These are phyloP conservation scores for Periophthalmus modestus DNA, from an alignment of 2,113 vertebrate genomes.

Conservation along the genomic window DNA sequence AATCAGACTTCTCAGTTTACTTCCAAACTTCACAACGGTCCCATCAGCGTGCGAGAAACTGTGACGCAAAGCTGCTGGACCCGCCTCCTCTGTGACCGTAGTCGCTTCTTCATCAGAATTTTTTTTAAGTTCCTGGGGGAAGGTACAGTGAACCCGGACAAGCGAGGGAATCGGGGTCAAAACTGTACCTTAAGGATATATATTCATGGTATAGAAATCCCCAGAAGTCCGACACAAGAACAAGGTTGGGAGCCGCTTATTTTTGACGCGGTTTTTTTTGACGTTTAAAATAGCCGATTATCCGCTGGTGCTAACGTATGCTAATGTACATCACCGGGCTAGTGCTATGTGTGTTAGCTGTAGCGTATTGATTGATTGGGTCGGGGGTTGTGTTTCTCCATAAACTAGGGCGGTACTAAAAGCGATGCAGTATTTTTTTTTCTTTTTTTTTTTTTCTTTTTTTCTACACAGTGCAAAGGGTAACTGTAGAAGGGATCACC, in stretches of 20 bases:
- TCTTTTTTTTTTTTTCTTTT: not conserved
- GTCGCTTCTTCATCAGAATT: constrained; percentile 37
- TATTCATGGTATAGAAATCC: constrained; percentile 12
- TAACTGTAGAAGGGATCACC: not conserved
- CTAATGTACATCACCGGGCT: constrained; percentile 34
- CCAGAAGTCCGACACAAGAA: constrained; percentile 12
- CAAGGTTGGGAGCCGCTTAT: constrained; percentile 31
- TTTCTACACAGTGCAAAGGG: not conserved
- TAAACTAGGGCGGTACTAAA: not conserved
- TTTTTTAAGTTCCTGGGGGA: constrained; percentile 74
- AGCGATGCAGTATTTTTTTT: not conserved
- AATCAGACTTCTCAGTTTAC: constrained; percentile 33
- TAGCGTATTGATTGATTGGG: constrained; percentile 52
- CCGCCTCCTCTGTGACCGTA: constrained; percentile 49
- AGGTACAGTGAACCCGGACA: constrained; percentile 40
- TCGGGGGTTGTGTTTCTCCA: not conserved
- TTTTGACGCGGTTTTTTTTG: constrained; percentile 14
- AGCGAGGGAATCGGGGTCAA: constrained; percentile 38
- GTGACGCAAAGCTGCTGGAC: constrained; percentile 15
- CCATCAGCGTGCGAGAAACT: constrained; percentile 48
- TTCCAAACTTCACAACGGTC: constrained; percentile 19
- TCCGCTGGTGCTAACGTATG: constrained; percentile 24
- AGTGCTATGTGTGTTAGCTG: constrained; percentile 42
- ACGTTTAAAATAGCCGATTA: constrained; percentile 19
- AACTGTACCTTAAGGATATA: constrained; percentile 17